Evolutionary conservation across 2,113 vertebrate genomes (phyloP), one percentile per base, ranked within the genome.

Genomic region (Notiomystis cincta): DNA sequence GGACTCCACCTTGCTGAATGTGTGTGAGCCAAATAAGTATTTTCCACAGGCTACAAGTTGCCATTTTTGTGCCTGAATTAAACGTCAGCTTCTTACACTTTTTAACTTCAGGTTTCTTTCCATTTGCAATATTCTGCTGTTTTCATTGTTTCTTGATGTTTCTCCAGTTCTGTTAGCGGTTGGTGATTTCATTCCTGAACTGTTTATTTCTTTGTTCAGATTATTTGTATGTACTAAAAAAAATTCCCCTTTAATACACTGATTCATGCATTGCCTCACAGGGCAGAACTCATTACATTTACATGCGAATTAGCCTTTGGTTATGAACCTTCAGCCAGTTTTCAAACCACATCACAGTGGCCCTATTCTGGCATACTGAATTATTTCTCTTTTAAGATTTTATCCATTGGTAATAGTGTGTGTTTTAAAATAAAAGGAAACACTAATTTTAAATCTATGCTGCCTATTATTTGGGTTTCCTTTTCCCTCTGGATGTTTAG

Each of bases 341-440:
- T 93, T 96, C 71, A 95, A 90, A 95, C 93, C 95, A 92, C 95
- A 90, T 96, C 90, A 95, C n/a, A 87, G 90, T 87, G 88, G 44
- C 90, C 51, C 60, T 95, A 13, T 89, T 83, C 85, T 92, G 89
- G 88, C 90, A 90, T 35, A 64, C 65, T 82, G 60, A 90, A 92
- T 96, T 93, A 90, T 70, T 93, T 86, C 88, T 93, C 87, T 78
- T 86, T 77, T 86, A 89, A 92, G 95, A 92, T 96, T 83, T 96
- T 93, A 94, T 95, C 82, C 92, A 42, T 20, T 69, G 72, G 48
- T 92, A 90, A 73, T 45, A 75, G 64, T 47, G 20, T 90, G 67
- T 87, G n/a, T 89, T 94, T 92, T 83, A 70, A 93, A 85, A 94
- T 83, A 90, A 89, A 87, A 90, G 45, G 71, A 96, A 86, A 73